Evolutionary conservation across 2,888 invertebrate genomes (phyloP), one percentile per base, ranked within the genome.

Genomic region (Ennomos fuscantarius): DNA sequence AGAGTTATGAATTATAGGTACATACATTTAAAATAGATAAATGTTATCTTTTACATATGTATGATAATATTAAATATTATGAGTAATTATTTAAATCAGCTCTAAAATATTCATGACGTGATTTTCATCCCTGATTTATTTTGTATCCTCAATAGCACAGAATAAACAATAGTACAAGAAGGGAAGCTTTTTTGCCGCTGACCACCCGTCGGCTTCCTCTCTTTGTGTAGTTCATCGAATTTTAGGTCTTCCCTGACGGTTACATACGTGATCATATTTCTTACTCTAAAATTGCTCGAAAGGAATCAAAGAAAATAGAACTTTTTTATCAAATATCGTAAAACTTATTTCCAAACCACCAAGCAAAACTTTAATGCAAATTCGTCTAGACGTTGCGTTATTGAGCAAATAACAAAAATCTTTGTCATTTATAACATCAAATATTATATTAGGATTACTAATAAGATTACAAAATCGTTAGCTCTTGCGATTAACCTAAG

Each of bases 171-270:
- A 6, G 24, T 6, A 24, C 1, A 24, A 24, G 24, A 24, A 72
- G 81, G 86, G 84, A 87, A 84, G 82, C 74, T 81, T 83, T 86
- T 87, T 87, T 86, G 79, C 76, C 68, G 74, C 66, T 73, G 88
- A 72, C 86, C 87, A 86, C 86, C 87, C 82, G 79, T 76, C 76
- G 73, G 82, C 82, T 87, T 91, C 91, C 91, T 90, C 82, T 80
- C 87, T 89, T 90, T 90, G 90, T 90, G 88, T 68, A 71, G 71
- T 86, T 81, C 84, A 74, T 77, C 73, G 84, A 87, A 87, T 78
- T 83, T 82, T 81, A 76, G 84, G 86, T 63, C 86, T 88, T 88
- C 88, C 75, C 58, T 44, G 24, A 10, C 51, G 56, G 56, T 50
- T 41, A 33, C 40, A 76, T 73, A 66, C 77, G 70, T 69, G 72